Conservation (phyloP, 1,140 invertebrate species). For the Sipha flava region DNA sequence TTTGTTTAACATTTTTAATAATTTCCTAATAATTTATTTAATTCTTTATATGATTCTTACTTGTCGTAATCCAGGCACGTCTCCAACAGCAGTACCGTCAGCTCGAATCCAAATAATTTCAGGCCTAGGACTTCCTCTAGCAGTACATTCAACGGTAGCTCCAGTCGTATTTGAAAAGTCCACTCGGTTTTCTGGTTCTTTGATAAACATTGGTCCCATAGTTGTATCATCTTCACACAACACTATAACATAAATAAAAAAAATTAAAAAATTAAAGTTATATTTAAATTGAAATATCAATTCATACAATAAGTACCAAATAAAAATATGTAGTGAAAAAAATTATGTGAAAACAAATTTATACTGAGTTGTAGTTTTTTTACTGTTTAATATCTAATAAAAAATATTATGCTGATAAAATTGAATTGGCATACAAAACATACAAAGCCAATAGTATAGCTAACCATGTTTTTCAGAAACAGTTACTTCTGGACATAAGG, state of each 20-base stretch:
- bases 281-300: too few relatives aligned
- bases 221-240: slow-evolving; percentile 58
- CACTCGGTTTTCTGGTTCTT: slow-evolving; percentile 80
- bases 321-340: too few relatives aligned
- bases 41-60: slow-evolving; percentile 44
- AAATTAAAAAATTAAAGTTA: not conserved
- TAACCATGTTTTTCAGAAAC: too few relatives aligned
- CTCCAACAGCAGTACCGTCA: slow-evolving; percentile 78
- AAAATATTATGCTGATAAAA: too few relatives aligned
- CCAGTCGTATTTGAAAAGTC: slow-evolving; percentile 92
- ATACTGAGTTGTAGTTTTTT: too few relatives aligned
- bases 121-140: slow-evolving; percentile 79
- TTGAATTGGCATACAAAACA: too few relatives aligned
- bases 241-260: slow-evolving; percentile 32
- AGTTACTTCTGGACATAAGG: too few relatives aligned
- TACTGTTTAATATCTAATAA: too few relatives aligned
- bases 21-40: not conserved
- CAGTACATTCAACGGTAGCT: slow-evolving; percentile 83
- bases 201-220: slow-evolving; percentile 80
- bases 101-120: slow-evolving; percentile 83
- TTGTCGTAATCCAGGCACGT: slow-evolving; percentile 78
- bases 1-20: not conserved
- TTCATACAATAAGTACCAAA: too few relatives aligned
- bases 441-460: too few relatives aligned
- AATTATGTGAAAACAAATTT: too few relatives aligned